A percentile compares a stretch with the other conserved stretches of the same genome.
Conservation (phyloP, 2,888 invertebrate species). For the Heteromurus nitidus region DNA sequence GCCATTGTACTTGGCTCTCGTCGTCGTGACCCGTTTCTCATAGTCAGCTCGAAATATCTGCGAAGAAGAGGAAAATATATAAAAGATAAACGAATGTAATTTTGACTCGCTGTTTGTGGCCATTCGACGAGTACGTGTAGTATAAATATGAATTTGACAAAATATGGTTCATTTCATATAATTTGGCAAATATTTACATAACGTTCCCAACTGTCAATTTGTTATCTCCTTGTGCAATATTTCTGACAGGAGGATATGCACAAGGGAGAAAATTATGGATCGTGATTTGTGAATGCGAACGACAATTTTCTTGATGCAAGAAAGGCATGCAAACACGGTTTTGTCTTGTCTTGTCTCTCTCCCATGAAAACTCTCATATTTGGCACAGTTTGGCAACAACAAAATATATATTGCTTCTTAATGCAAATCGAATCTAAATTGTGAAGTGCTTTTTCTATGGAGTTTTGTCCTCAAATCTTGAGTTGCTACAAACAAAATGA, state of each 20-base stretch:
- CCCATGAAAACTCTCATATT: too few relatives aligned
- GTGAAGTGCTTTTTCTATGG: too few relatives aligned
- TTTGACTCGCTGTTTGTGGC: background rate
- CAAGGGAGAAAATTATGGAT: slow-evolving; percentile 29
- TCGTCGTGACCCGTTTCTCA: slow-evolving; percentile 29
- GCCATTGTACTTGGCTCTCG: background rate
- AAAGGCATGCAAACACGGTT: too few relatives aligned
- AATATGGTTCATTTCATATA: slow-evolving; percentile 12
- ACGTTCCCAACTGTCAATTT: slow-evolving; percentile 7
- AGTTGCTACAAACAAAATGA: too few relatives aligned
- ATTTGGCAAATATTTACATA: slow-evolving; percentile 35
- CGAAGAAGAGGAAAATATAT: background rate
- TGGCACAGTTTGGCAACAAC: too few relatives aligned
- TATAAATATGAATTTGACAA: background rate
- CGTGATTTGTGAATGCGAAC: slow-evolving; percentile 19
- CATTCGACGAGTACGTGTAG: background rate
- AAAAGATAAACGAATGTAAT: background rate
- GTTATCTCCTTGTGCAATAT: slow-evolving; percentile 14
- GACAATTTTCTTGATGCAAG: background rate
- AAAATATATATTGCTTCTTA: too few relatives aligned
- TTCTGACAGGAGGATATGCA: background rate
- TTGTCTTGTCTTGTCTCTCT: background rate
- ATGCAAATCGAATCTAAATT: too few relatives aligned
- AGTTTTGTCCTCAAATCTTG: too few relatives aligned
- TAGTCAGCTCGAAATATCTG: too few relatives aligned